These are phyloP conservation scores for Athene cunicularia DNA, from an alignment of 2,113 vertebrate genomes.

Conservation along the genomic window DNA sequence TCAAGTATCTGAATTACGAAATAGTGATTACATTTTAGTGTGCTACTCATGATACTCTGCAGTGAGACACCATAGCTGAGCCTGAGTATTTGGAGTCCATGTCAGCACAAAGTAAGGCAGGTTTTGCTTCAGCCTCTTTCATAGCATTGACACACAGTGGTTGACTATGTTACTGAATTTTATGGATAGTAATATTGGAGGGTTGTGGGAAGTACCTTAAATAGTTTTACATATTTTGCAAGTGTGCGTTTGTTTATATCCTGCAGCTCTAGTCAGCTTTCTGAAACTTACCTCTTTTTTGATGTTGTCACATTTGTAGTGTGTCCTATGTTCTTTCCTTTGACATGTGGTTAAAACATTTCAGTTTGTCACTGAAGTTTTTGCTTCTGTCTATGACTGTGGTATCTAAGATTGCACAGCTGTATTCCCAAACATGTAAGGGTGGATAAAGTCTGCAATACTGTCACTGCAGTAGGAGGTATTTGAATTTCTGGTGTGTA, in stretches of 20 bases:
- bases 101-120: background rate
- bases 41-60: background rate
- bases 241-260: background rate
- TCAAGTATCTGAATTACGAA: background rate
- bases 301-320: background rate
- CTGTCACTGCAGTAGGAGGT: background rate
- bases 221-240: background rate
- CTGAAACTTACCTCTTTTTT: background rate
- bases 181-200: background rate
- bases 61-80: background rate
- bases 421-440: background rate
- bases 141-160: background rate
- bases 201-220: background rate
- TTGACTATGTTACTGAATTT: background rate
- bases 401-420: background rate
- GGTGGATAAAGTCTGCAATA: background rate
- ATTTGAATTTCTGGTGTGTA: background rate
- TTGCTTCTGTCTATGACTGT: background rate
- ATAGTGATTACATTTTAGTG: background rate
- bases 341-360: background rate
- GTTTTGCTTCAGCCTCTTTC: background rate
- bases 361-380: background rate
- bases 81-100: background rate
- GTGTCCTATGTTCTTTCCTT: background rate
- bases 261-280: background rate